A percentile compares a stretch with the other conserved stretches of the same genome.
These are phyloP conservation scores for Linurgus olivaceus DNA, from an alignment of 2,797 vertebrate genomes.

Conservation along the genomic window DNA sequence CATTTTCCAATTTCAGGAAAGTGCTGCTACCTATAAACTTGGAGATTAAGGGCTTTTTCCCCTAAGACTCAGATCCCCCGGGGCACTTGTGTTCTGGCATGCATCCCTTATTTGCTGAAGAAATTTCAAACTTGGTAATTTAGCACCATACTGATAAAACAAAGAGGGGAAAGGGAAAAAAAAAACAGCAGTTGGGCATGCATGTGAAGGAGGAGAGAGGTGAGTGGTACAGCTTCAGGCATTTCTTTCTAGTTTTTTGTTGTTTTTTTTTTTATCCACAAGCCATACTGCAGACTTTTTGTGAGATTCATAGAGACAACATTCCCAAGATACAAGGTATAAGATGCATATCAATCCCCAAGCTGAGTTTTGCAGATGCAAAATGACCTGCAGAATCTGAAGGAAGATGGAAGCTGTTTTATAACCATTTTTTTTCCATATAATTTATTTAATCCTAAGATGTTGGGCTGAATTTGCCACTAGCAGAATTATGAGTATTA, in stretches of 20 bases:
- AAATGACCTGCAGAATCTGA: slow-evolving; percentile 36
- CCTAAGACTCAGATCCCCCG: slow-evolving; percentile 32
- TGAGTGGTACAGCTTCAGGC: slow-evolving; percentile 4
- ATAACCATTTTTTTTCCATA: not conserved
- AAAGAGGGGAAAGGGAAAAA: rapidly evolving
- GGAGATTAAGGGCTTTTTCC: slow-evolving; percentile 62
- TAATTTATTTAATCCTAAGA: slow-evolving; percentile 33
- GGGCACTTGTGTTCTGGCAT: slow-evolving; percentile 58
- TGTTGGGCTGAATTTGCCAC: slow-evolving; percentile 3
- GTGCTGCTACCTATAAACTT: slow-evolving; percentile 59
- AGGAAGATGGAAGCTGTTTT: not conserved
- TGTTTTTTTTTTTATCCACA: not conserved
- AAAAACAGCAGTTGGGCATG: not conserved
- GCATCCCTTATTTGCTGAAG: slow-evolving; percentile 62
- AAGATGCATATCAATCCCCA: slow-evolving; percentile 27
- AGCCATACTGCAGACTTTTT: slow-evolving; percentile 25
- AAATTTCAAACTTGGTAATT: slow-evolving; percentile 58
- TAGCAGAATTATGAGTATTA: slow-evolving; percentile 18
- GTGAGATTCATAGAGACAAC: slow-evolving; percentile 42
- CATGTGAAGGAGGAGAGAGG: not conserved
- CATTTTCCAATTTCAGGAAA: slow-evolving; percentile 64
- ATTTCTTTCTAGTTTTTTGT: not conserved
- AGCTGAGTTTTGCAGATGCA: slow-evolving; percentile 11
- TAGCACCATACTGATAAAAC: slow-evolving; percentile 57
- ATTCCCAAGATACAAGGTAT: not conserved